Percentiles rank a stretch among this genome's conserved stretches.
Evolutionary conservation across 1,140 invertebrate genomes (phyloP).

Genomic region (Drosophila pseudoananassae): DNA sequence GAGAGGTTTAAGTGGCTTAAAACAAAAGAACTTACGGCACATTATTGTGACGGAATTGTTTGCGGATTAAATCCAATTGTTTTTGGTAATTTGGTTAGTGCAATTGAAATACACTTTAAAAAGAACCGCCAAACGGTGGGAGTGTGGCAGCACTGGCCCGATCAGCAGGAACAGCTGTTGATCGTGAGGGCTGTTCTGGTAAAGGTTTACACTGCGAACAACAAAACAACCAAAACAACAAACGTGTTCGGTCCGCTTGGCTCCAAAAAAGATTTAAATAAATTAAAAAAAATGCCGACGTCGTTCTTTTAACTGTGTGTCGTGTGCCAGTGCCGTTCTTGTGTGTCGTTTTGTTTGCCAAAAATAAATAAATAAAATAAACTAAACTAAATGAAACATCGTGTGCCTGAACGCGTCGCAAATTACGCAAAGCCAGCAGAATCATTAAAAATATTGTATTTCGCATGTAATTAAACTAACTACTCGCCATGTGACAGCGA

Average conservation of each 20-base stretch:
- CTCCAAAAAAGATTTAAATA: conserved; percentile 43
- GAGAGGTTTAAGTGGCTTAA: neutral
- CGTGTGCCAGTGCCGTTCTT: conserved; percentile 18
- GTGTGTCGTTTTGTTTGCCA: neutral
- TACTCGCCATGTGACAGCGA: conserved; percentile 39
- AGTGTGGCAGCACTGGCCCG: neutral
- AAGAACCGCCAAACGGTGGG: conserved; percentile 12
- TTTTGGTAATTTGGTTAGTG: neutral
- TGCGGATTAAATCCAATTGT: neutral
- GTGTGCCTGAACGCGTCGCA: neutral
- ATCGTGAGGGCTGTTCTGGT: neutral
- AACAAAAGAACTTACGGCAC: neutral
- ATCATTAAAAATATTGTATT: neutral
- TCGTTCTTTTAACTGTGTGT: conserved; percentile 5
- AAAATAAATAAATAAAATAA: neutral
- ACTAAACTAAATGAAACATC: neutral
- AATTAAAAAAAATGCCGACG: conserved; percentile 49
- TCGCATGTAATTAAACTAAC: neutral
- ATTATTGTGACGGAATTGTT: neutral
- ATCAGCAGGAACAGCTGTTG: conserved; percentile 1
- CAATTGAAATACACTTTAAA: neutral
- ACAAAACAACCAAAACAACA: conserved; percentile 6
- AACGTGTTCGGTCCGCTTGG: conserved; percentile 57
- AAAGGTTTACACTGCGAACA: neutral
- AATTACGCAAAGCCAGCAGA: conserved; percentile 13